These are phyloP conservation scores for Gallinago media DNA, from an alignment of 2,113 vertebrate species.

Conservation along the genomic window DNA sequence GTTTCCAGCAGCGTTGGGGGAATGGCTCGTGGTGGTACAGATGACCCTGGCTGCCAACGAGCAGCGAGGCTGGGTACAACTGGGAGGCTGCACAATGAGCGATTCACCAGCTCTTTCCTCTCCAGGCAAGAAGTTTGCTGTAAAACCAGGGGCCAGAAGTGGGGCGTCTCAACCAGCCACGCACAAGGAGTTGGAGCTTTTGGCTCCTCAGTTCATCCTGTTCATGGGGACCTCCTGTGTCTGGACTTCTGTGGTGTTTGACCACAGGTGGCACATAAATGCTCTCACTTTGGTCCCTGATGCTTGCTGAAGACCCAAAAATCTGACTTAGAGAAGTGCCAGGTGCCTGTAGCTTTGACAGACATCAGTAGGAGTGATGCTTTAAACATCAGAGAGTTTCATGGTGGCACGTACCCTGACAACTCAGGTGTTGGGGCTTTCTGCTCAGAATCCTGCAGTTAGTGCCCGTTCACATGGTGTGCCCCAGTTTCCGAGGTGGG, in stretches of 20 bases:
- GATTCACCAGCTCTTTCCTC: constrained; percentile 43
- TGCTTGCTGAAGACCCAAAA: background rate
- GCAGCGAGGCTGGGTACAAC: background rate
- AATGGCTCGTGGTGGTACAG: constrained; percentile 53
- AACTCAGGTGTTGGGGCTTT: background rate
- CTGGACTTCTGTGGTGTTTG: background rate
- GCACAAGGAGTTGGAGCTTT: background rate
- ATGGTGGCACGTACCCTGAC: fast-evolving
- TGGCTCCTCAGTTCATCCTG: background rate
- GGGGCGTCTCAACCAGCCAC: background rate
- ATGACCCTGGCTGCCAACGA: background rate
- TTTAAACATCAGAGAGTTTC: background rate
- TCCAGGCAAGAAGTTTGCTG: background rate
- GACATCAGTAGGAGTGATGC: background rate
- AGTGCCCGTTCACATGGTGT: background rate
- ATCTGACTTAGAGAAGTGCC: background rate
- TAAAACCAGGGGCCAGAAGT: background rate
- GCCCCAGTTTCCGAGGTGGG: background rate
- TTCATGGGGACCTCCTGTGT: fast-evolving
- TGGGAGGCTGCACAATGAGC: constrained; percentile 21
- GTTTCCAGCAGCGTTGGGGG: background rate
- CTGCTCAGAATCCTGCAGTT: background rate
- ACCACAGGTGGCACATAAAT: background rate
- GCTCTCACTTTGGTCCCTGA: background rate
- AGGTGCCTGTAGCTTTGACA: background rate